Conservation (phyloP, 2,888 invertebrate species). For the Alloplasta piceator region DNA sequence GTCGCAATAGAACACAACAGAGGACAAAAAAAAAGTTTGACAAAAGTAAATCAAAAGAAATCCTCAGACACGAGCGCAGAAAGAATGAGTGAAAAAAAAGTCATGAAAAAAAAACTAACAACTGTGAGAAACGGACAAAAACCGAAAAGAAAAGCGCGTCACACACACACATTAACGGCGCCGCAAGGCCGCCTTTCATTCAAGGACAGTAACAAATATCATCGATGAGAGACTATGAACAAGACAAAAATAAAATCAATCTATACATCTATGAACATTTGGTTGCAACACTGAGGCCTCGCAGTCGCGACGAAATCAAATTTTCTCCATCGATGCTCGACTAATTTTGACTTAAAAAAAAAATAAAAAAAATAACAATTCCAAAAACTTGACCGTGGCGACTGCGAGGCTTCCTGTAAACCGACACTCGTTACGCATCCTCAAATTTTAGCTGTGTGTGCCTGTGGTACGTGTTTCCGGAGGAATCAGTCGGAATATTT, state of each 20-base stretch:
- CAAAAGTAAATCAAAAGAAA: constrained; percentile 45
- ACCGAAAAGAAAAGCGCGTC: constrained; percentile 72
- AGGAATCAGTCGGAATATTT: constrained; percentile 34
- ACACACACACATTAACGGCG: constrained; percentile 74
- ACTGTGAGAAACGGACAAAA: constrained; percentile 70
- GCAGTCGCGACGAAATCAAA: constrained; percentile 11
- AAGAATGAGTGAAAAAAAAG: constrained; percentile 62
- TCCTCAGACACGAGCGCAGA: constrained; percentile 63
- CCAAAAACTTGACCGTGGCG: constrained; percentile 1
- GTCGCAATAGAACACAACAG: constrained; percentile 65
- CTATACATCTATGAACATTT: constrained; percentile 33
- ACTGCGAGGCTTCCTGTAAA: constrained; percentile 40
- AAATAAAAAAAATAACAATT: not conserved
- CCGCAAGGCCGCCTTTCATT: constrained; percentile 74
- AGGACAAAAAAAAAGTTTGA: constrained; percentile 35
- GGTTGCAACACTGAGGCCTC: constrained; percentile 24
- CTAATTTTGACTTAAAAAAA: not conserved
- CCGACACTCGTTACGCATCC: constrained; percentile 57
- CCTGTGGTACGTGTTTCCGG: constrained; percentile 34
- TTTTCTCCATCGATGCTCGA: not conserved
- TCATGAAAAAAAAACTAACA: constrained; percentile 59
- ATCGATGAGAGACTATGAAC: constrained; percentile 62
- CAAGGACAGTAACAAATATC: constrained; percentile 63
- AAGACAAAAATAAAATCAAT: constrained; percentile 57
- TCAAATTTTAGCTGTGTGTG: constrained; percentile 54